Percentiles rank a stretch among this genome's conserved stretches.
Conservation (phyloP, 92 coral and sea anemone species). For the Porites lobata region DNA sequence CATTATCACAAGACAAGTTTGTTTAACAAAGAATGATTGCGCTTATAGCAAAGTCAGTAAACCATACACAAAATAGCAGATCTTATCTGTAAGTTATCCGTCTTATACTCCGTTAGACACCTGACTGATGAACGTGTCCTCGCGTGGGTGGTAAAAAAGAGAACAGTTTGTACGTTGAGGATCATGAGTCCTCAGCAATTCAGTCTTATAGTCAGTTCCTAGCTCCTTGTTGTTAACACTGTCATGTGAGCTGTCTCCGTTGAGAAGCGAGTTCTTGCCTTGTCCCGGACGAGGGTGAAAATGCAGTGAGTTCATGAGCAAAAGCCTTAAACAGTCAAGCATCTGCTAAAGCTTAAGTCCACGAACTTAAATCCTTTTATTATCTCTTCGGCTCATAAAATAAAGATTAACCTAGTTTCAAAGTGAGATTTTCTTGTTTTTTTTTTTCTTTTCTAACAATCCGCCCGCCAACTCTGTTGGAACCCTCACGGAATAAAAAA, state of each 20-base stretch:
- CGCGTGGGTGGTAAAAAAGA: background rate
- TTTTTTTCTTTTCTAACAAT: background rate
- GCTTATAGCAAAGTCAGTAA: constrained; percentile 12
- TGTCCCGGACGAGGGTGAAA: background rate
- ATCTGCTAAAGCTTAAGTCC: background rate
- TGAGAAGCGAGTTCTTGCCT: background rate
- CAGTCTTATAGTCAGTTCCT: background rate
- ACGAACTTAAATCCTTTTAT: background rate
- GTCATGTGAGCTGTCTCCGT: background rate
- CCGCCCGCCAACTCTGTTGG: constrained; percentile 15
- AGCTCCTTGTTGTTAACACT: background rate
- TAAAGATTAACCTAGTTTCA: background rate
- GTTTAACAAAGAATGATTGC: constrained; percentile 20
- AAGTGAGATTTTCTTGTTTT: background rate
- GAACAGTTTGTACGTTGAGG: background rate
- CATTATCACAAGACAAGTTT: constrained; percentile 22
- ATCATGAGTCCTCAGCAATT: background rate
- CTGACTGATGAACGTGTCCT: constrained; percentile 8
- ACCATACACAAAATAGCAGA: constrained; percentile 25
- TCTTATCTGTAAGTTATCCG: constrained; percentile 27
- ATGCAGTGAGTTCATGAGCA: background rate
- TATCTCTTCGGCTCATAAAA: background rate
- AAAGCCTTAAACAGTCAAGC: background rate
- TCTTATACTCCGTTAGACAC: constrained; percentile 34
- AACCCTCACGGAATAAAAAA: constrained; percentile 14